Evolutionary conservation across 1,140 invertebrate genomes (phyloP), one percentile per base, ranked within the genome.

Genomic region (Zophobas atratus): DNA sequence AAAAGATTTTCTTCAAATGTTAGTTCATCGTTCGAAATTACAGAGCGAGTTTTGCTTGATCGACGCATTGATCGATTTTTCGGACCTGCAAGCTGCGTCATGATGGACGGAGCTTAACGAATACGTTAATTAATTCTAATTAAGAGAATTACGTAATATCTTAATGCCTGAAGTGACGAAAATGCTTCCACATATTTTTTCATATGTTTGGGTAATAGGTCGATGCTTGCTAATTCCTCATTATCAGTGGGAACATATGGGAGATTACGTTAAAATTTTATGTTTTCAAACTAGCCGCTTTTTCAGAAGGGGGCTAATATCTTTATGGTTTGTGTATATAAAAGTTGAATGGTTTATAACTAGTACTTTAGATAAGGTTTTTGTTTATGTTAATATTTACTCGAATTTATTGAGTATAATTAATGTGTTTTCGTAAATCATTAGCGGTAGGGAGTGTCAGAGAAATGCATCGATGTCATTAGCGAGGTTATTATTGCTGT

Each of bases 311-410:
- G 3, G 20, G n/a, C 2, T 2, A n/a, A 51, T 20, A 51, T 51
- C 49, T 51, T 51, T 51, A 51, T 51, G 49, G 20, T 20, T 51
- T 51, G 49, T 51, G 49, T 51, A 20, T 51, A 51, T 51, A 51
- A n/a, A 2, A 51, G 2, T 20, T 51, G 49, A 51, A 51, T 51
- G 6, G 49, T 63, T 63, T 63, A 63, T 63, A 36, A 38, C 39
- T 39, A 5, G 57, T 63, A 63, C 57, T 63, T 63, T 63, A 63
- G 57, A 63, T 63, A 63, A 63, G 2, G 39, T 6, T 63, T 56
- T 56, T 32, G 20, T 6, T 33, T 56, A 4, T 46, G 43, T n/a
- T 4, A 51, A 51, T 51, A 51, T 51, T 51, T 51, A 51, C 49
- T 51, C 2, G n/a, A 51, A 51, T 51, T 51, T n/a, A 51, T 51